These are phyloP conservation scores for Phoxinus dragarum DNA, from an alignment of 2,797 vertebrate genomes.

Conservation along the genomic window DNA sequence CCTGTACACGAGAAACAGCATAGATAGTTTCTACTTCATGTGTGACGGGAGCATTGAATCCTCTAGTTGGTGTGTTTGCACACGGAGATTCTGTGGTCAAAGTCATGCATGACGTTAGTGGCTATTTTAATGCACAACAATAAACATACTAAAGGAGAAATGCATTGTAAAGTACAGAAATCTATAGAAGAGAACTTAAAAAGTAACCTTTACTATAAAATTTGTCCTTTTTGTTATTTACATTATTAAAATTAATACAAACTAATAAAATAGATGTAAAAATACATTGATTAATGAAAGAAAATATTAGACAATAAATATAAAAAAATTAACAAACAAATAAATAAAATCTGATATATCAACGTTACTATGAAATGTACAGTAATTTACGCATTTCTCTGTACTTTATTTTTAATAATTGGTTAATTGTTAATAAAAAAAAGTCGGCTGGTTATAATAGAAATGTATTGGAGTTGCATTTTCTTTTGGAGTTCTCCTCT, in stretches of 20 bases:
- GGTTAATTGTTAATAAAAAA: neutral
- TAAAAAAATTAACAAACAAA: neutral
- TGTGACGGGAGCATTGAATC: conserved; percentile 1
- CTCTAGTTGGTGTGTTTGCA: conserved; percentile 18
- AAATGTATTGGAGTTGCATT: neutral
- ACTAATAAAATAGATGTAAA: neutral
- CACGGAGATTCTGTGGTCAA: conserved; percentile 34
- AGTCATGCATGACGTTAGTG: conserved; percentile 18
- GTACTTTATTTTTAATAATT: neutral
- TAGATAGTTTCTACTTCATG: conserved; percentile 1
- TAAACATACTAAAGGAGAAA: neutral
- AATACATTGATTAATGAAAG: neutral
- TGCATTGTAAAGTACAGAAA: neutral
- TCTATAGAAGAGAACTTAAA: neutral
- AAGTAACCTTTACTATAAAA: neutral
- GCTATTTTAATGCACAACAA: neutral
- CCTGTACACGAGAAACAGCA: neutral
- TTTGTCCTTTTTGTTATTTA: neutral
- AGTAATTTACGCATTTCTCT: neutral
- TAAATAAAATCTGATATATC: neutral
- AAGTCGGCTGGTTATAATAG: neutral
- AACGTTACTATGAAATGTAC: no score
- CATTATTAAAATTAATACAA: neutral
- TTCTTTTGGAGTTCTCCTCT: neutral
- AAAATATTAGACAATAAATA: neutral